These are phyloP conservation scores for Mungos mungo DNA, from an alignment of 2,113 vertebrate species.

Conservation along the genomic window DNA sequence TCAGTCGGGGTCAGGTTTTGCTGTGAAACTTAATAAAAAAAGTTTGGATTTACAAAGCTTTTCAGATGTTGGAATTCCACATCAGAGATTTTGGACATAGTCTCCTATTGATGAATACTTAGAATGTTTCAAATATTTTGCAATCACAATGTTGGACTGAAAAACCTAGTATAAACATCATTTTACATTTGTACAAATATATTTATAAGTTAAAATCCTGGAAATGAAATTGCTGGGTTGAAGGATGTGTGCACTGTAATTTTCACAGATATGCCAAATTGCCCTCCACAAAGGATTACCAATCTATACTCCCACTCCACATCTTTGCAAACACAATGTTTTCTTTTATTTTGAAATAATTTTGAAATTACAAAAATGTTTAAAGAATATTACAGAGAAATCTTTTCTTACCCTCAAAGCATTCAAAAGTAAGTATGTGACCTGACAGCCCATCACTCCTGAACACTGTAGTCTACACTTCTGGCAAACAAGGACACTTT, in stretches of 20 bases:
- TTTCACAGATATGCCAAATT: background rate
- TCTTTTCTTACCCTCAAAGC: background rate
- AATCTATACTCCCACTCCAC: background rate
- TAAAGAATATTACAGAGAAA: slow-evolving; percentile 3
- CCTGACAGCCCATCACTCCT: background rate
- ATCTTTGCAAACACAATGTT: background rate
- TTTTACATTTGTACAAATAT: background rate
- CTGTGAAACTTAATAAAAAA: background rate
- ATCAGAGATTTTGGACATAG: background rate
- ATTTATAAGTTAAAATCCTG: slow-evolving; percentile 19
- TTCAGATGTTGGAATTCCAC: background rate
- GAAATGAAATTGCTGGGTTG: background rate
- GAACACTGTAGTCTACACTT: background rate
- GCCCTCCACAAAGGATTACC: background rate
- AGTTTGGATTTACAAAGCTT: background rate
- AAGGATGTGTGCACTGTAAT: background rate
- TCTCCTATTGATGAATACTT: background rate
- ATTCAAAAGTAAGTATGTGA: slow-evolving; percentile 18
- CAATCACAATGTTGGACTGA: background rate
- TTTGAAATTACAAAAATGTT: slow-evolving; percentile 18
- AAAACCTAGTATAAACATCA: background rate
- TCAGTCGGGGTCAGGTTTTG: background rate
- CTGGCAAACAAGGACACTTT: background rate
- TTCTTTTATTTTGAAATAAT: slow-evolving; percentile 34
- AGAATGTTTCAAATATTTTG: background rate